Evolutionary conservation across 2,797 vertebrate species (phyloP).

Genomic region (Esox masquinongy): DNA sequence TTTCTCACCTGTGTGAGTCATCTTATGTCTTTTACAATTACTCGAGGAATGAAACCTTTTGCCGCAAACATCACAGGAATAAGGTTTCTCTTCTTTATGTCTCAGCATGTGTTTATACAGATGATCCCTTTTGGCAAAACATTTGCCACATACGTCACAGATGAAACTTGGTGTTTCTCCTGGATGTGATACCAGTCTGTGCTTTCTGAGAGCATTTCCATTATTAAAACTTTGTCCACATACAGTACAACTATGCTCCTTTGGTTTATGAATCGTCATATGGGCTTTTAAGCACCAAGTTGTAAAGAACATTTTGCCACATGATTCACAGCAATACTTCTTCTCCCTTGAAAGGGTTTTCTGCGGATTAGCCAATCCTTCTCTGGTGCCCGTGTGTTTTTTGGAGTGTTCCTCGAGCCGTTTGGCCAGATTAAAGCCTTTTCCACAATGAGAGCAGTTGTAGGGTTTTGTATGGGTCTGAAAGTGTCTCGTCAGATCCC

Average conservation of each 20-base stretch:
- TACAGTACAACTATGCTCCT: not conserved
- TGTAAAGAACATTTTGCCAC: not conserved
- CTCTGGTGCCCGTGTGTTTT: not conserved
- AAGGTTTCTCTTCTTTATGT: not conserved
- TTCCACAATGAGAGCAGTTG: too few species aligned
- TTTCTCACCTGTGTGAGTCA: not conserved
- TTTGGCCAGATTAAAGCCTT: too few species aligned
- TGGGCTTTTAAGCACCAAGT: not conserved
- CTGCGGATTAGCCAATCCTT: not conserved
- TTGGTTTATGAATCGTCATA: not conserved
- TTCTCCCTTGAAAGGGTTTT: not conserved
- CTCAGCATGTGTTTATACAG: not conserved
- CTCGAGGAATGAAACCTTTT: not conserved
- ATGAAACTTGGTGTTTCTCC: not conserved
- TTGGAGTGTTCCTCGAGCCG: too few species aligned
- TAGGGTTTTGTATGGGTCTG: too few species aligned
- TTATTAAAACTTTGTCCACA: not conserved
- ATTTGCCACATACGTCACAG: not conserved
- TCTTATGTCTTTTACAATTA: not conserved
- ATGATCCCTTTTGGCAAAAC: not conserved
- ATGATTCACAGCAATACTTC: not conserved
- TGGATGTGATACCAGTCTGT: not conserved
- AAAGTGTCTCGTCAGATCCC: too few species aligned
- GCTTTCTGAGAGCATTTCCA: constrained; percentile 1
- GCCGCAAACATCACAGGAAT: not conserved